Evolutionary conservation across 2,113 vertebrate species (phyloP).

Genomic region (Passerina amoena): DNA sequence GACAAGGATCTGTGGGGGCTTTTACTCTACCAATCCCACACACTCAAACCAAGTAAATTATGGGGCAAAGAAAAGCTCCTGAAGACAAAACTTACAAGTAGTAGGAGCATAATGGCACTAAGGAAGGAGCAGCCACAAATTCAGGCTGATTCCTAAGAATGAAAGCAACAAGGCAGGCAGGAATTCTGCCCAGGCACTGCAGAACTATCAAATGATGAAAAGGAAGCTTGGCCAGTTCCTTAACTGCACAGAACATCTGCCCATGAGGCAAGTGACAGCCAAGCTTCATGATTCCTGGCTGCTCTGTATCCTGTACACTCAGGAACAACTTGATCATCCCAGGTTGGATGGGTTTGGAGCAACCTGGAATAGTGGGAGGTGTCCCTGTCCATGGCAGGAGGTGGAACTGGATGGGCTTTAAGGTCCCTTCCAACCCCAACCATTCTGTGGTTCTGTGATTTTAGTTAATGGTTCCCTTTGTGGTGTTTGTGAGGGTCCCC

Average conservation of each 20-base stretch:
- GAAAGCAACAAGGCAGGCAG: not conserved
- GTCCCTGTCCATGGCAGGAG: not conserved
- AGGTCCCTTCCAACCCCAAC: not conserved
- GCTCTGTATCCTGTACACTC: not conserved
- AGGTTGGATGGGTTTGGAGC: rapidly evolving
- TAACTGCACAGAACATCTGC: not conserved
- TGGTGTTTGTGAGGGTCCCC: too few relatives aligned
- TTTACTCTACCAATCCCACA: not conserved
- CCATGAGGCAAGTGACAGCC: not conserved
- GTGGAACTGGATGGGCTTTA: too few relatives aligned
- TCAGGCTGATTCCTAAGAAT: not conserved
- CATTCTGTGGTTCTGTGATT: not conserved
- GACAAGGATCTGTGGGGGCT: not conserved
- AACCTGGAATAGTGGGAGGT: rapidly evolving
- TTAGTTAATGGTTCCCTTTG: not conserved
- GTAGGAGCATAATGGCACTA: not conserved
- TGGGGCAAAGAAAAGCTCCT: not conserved
- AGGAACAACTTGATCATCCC: not conserved
- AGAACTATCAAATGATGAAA: not conserved
- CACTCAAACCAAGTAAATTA: not conserved
- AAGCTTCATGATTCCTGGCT: not conserved
- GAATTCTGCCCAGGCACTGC: not conserved
- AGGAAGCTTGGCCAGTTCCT: not conserved
- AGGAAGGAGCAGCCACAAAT: not conserved
- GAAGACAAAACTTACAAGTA: not conserved